These are phyloP conservation scores for Lontra canadensis DNA, from an alignment of 2,113 vertebrate species.

Conservation along the genomic window DNA sequence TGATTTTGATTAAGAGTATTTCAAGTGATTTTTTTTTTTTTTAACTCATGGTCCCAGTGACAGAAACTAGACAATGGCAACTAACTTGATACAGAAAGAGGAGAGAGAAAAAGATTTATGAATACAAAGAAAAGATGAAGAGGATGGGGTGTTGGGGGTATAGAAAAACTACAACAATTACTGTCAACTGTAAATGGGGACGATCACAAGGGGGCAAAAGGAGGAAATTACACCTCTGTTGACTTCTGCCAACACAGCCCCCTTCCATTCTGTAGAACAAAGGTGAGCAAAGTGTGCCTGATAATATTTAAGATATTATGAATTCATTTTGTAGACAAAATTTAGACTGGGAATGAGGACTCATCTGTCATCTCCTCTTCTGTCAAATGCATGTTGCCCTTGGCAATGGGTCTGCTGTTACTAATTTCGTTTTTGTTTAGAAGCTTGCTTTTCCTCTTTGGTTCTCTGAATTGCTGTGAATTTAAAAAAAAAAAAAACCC, in stretches of 20 bases:
- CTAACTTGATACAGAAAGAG: constrained; percentile 19
- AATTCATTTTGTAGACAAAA: constrained; percentile 80
- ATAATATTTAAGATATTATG: constrained; percentile 82
- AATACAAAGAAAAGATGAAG: constrained; percentile 72
- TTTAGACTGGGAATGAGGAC: constrained; percentile 75
- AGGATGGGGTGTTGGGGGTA: neutral
- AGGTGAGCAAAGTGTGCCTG: constrained; percentile 80
- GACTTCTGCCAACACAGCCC: constrained; percentile 79
- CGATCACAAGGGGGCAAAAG: constrained; percentile 58
- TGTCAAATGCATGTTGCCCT: constrained; percentile 83
- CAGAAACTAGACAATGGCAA: constrained; percentile 50
- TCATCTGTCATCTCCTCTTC: constrained; percentile 84
- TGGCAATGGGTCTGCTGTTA: constrained; percentile 83
- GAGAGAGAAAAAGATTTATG: constrained; percentile 53
- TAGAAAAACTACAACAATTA: constrained; percentile 76
- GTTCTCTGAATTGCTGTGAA: constrained; percentile 75
- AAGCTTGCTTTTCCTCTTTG: constrained; percentile 74
- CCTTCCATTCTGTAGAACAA: constrained; percentile 82
- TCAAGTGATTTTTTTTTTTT: constrained; percentile 12
- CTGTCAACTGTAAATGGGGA: constrained; percentile 80
- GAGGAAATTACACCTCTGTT: constrained; percentile 80
- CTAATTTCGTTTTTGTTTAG: constrained; percentile 84
- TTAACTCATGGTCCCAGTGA: neutral
- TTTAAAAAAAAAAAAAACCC: constrained; percentile 68
- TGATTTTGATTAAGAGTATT: constrained; percentile 41